Evolutionary conservation across 2,797 vertebrate species (phyloP), one percentile per base, ranked within the genome.

Genomic region (Sphenopsis melanotis): DNA sequence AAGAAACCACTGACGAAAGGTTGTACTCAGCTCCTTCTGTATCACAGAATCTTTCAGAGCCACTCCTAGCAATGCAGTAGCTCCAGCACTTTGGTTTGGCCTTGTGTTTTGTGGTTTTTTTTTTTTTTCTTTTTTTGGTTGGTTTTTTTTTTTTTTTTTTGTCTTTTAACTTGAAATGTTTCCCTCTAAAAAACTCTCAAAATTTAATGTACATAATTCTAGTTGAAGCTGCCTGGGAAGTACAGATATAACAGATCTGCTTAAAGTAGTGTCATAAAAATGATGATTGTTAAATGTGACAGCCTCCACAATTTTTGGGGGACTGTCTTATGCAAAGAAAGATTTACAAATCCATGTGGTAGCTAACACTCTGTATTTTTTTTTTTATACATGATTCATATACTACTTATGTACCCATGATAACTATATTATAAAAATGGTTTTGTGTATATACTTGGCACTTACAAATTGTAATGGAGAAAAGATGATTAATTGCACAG

Each of bases 401-500:
- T 15, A 34, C 34, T 90, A 93, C 75, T 83, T 75, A 50, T 32
- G 19, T 83, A 87, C 19, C 71, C 72, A 41, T 93, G 92, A 92
- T 93, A 78, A 46, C 77, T 94, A 46, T 96, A 87, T 96, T 89
- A 80, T 79, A 65, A 77, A 84, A 85, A 83, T 59, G 13, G 52
- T 70, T 95, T 93, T 52, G 42, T 55, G 14, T 81, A 78, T 87
- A 59, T 94, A 44, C 74, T 57, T 94, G 29, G 34, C 78, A 91
- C 90, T 94, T 96, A 94, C 53, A 90, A 91, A 94, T 80, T 64
- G 53, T 82, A 74, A 87, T 9, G 27, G 53, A 87, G 78, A 83
- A 79, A 83, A 90, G 75, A 91, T 97, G 95, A 97, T 97, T 97
- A 95, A 97, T 94, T 91, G 92, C 78, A 56, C 36, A 88, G 89